Evolutionary conservation across 2,888 invertebrate species (phyloP), one percentile per base, ranked within the genome.

Genomic region (Invenusta paracnida): DNA sequence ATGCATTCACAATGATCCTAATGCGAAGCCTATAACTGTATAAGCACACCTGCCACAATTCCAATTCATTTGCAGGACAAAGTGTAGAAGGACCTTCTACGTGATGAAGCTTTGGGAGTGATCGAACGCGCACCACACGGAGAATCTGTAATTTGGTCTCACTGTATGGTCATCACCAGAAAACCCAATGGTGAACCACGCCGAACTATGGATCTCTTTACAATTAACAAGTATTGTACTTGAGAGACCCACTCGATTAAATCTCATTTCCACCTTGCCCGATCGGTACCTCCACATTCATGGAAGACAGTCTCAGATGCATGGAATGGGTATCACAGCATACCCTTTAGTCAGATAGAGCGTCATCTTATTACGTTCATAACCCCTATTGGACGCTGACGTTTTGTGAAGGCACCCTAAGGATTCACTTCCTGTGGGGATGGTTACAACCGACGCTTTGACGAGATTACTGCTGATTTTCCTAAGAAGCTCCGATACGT

Each of bases 361-460:
- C n/a, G n/a, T n/a, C n/a, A n/a, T n/a, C n/a, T n/a, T n/a, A n/a
- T n/a, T n/a, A n/a, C n/a, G n/a, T n/a, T n/a, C n/a, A n/a, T n/a
- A n/a, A n/a, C n/a, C n/a, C n/a, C n/a, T n/a, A n/a, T n/a, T n/a
- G n/a, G n/a, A n/a, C n/a, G n/a, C n/a, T n/a, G n/a, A n/a, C n/a
- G n/a, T n/a, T n/a, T n/a, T n/a, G n/a, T n/a, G n/a, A n/a, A n/a
- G n/a, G n/a, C n/a, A n/a, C n/a, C n/a, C n/a, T n/a, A n/a, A n/a
- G n/a, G n/a, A n/a, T n/a, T n/a, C n/a, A n/a, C n/a, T n/a, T n/a
- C n/a, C n/a, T n/a, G 86, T 79, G 87, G 86, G 23, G 88, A 87
- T 87, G 88, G 85, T 0, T 87, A 87, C 81, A 87, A 67, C 25
- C 87, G 86, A 25, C 86, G 87, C 11, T 88, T 87, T 83, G 87